phyloP scores from a whole-genome alignment of 1,140 invertebrate species.

The Drosophila burlai region DNA sequence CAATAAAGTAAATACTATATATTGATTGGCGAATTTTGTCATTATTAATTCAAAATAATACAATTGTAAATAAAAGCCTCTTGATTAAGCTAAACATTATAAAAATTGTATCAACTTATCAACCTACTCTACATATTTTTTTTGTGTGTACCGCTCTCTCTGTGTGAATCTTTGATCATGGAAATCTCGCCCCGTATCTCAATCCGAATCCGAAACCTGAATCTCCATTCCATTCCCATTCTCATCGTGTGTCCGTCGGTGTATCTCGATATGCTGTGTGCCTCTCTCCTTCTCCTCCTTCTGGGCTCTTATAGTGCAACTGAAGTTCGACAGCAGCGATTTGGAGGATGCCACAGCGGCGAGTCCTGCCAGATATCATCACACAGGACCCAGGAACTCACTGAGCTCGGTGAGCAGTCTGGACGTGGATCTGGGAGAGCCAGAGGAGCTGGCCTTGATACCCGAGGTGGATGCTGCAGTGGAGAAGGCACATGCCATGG shows the following conservation, averaged over 20 bases:
- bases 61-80: neutral
- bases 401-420: constrained; percentile 73
- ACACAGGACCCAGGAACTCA: constrained; percentile 50
- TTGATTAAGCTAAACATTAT: neutral
- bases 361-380: constrained; percentile 39
- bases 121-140: neutral
- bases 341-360: constrained; percentile 58
- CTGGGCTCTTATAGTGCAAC: constrained; percentile 75
- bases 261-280: constrained; percentile 82
- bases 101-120: neutral
- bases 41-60: neutral
- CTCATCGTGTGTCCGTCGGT: constrained; percentile 70
- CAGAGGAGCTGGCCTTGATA: constrained; percentile 63
- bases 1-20: neutral
- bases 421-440: constrained; percentile 60
- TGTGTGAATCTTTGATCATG: constrained; percentile 71
- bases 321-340: constrained; percentile 80
- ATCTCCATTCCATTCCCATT: constrained; percentile 42
- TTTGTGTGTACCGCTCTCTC: constrained; percentile 62
- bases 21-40: too few species aligned
- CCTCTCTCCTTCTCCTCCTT: constrained; percentile 68
- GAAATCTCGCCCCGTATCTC: constrained; percentile 55
- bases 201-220: constrained; percentile 24
- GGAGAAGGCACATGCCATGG: constrained; percentile 66
- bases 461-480: constrained; percentile 68